Percentiles rank a stretch among this genome's conserved stretches.
These are phyloP conservation scores for Agelastica alni DNA, from an alignment of 2,888 invertebrate genomes.

Conservation along the genomic window DNA sequence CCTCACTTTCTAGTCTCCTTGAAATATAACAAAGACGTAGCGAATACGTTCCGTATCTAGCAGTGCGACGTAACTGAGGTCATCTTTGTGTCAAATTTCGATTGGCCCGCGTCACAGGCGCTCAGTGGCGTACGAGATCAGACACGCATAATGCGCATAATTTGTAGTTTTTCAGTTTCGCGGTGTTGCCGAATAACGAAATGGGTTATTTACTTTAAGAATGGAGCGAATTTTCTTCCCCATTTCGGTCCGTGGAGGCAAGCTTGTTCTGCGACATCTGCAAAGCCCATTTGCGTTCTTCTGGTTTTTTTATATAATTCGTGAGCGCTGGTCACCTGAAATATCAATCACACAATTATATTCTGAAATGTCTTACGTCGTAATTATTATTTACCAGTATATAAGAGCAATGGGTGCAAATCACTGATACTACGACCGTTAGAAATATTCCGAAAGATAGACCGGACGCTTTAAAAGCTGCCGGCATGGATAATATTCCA, in stretches of 20 bases:
- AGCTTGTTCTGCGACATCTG: constrained; percentile 82
- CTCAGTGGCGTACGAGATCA: too few relatives aligned
- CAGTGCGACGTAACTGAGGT: too few relatives aligned
- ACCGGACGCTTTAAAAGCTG: constrained; percentile 87
- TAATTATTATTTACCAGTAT: constrained; percentile 68
- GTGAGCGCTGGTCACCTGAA: constrained; percentile 81
- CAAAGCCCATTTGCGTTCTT: constrained; percentile 78
- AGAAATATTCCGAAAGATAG: constrained; percentile 81
- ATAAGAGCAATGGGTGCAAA: constrained; percentile 95
- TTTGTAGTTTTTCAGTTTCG: too few relatives aligned
- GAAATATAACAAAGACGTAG: too few relatives aligned
- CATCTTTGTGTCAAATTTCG: too few relatives aligned
- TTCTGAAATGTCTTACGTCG: not conserved
- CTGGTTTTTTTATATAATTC: constrained; percentile 74
- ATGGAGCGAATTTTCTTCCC: constrained; percentile 65
- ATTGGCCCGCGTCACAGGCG: too few relatives aligned
- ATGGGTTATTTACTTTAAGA: too few relatives aligned
- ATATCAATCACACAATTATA: constrained; percentile 24
- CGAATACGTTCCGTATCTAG: too few relatives aligned
- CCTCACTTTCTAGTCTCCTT: too few relatives aligned
- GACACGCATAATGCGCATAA: too few relatives aligned
- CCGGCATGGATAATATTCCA: constrained; percentile 93
- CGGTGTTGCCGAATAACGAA: too few relatives aligned
- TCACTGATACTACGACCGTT: constrained; percentile 80
- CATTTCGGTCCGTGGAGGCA: constrained; percentile 77